These are phyloP conservation scores for Mesoligia furuncula DNA, from an alignment of 2,888 invertebrate species.

Conservation along the genomic window DNA sequence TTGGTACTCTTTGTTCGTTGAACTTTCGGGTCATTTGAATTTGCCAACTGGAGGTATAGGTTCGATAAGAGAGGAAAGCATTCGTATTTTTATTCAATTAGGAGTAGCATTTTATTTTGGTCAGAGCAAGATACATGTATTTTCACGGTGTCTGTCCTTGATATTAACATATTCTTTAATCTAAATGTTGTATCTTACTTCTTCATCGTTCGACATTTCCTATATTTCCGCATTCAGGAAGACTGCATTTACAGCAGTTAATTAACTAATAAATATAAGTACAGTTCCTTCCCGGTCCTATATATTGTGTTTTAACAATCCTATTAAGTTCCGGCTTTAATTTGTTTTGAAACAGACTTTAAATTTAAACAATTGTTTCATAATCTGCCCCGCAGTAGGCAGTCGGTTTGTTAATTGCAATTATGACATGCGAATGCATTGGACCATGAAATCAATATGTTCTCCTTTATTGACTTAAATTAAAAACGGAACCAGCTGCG, in stretches of 20 bases:
- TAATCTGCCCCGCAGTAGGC: slow-evolving; percentile 30
- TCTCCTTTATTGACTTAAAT: slow-evolving; percentile 44
- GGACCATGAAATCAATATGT: slow-evolving; percentile 59
- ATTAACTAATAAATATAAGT: slow-evolving; percentile 4
- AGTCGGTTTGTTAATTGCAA: slow-evolving; percentile 50
- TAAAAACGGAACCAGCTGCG: slow-evolving; percentile 31
- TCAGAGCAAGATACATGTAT: neutral
- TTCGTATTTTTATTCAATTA: neutral
- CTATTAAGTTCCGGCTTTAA: slow-evolving; percentile 2
- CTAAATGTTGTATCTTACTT: neutral
- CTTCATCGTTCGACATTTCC: slow-evolving; percentile 5
- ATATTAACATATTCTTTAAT: no score
- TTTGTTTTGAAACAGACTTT: slow-evolving; percentile 14
- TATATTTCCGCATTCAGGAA: slow-evolving; percentile 1
- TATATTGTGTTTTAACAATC: slow-evolving; percentile 8
- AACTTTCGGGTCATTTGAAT: slow-evolving; percentile 43
- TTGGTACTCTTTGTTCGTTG: slow-evolving; percentile 51
- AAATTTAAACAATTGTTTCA: slow-evolving; percentile 36
- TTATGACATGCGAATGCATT: slow-evolving; percentile 51
- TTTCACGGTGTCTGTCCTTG: neutral
- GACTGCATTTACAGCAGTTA: neutral
- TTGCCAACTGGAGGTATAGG: slow-evolving; percentile 9
- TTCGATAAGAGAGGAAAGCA: neutral
- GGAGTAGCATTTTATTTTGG: neutral
- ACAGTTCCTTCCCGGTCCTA: neutral